Percentiles rank a stretch among this genome's conserved stretches.
phyloP scores from a whole-genome alignment of 1,140 invertebrate species.

The Microplitis demolitor region DNA sequence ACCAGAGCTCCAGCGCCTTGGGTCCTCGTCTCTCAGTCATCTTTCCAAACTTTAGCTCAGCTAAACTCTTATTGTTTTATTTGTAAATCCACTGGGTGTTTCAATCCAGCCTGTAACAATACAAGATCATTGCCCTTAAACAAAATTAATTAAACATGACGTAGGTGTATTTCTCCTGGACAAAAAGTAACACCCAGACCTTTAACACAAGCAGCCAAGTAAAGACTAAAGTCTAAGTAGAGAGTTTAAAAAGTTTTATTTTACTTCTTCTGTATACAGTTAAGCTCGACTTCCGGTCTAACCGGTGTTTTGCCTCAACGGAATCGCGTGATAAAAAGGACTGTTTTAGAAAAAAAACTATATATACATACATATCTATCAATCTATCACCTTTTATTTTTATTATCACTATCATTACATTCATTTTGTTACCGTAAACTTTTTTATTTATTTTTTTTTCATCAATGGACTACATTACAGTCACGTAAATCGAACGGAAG shows the following conservation, averaged over 20 bases:
- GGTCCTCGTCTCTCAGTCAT: constrained; percentile 85
- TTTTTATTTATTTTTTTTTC: background rate
- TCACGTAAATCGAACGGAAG: constrained; percentile 3
- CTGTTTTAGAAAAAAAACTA: background rate
- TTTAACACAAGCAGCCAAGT: too few relatives aligned
- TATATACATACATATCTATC: background rate
- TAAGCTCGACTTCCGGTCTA: constrained; percentile 8
- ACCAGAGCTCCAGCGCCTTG: constrained; percentile 88
- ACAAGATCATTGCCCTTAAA: too few relatives aligned
- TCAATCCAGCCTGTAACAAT: background rate
- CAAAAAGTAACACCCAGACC: too few relatives aligned
- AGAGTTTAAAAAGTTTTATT: background rate
- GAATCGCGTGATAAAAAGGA: constrained; percentile 18
- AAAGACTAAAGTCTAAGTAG: background rate
- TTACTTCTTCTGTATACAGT: constrained; percentile 3
- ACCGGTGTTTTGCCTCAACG: constrained; percentile 17
- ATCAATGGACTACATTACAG: background rate
- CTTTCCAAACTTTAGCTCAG: constrained; percentile 32
- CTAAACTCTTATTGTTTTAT: too few relatives aligned
- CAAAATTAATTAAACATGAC: too few relatives aligned
- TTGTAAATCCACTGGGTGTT: too few relatives aligned
- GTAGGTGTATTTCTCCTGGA: too few relatives aligned
- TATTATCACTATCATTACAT: background rate
- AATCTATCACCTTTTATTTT: too few relatives aligned
- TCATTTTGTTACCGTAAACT: background rate